phyloP scores from a whole-genome alignment of 2,888 invertebrate genomes.

The Pomacea canaliculata region DNA sequence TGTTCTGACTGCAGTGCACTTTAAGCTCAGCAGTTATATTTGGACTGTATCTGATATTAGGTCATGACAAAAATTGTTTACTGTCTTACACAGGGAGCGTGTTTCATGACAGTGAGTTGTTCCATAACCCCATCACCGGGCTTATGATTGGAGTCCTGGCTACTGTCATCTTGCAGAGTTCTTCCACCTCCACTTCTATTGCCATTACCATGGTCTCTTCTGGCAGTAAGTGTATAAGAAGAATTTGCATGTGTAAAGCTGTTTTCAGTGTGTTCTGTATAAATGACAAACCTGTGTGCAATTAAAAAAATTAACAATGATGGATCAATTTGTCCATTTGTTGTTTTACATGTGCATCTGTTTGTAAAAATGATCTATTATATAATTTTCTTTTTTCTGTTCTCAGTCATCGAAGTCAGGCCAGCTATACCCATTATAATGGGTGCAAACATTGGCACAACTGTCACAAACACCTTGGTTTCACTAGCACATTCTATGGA shows the following conservation, averaged over 20 bases:
- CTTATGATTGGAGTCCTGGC: slow-evolving; percentile 74
- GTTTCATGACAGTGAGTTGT: slow-evolving; percentile 39
- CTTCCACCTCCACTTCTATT: slow-evolving; percentile 72
- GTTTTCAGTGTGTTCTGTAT: no score
- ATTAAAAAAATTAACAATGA: no score
- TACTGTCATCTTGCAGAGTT: slow-evolving; percentile 74
- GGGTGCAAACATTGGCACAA: slow-evolving; percentile 68
- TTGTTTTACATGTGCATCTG: no score
- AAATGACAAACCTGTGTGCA: no score
- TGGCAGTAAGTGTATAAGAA: slow-evolving; percentile 56
- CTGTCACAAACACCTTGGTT: slow-evolving; percentile 67
- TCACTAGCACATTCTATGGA: slow-evolving; percentile 62
- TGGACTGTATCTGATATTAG: no score
- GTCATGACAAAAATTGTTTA: no score
- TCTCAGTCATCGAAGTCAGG: slow-evolving; percentile 61
- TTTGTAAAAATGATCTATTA: background rate
- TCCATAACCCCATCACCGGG: slow-evolving; percentile 73
- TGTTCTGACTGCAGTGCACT: no score
- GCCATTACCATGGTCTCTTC: slow-evolving; percentile 68
- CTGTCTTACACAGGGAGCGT: slow-evolving; percentile 30
- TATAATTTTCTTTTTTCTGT: background rate
- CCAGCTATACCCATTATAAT: slow-evolving; percentile 66
- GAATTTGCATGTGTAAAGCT: no score
- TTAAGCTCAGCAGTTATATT: no score
- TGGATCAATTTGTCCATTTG: no score